Evolutionary conservation across 2,113 vertebrate species (phyloP), one percentile per base, ranked within the genome.

Genomic region (Tinamus guttatus): DNA sequence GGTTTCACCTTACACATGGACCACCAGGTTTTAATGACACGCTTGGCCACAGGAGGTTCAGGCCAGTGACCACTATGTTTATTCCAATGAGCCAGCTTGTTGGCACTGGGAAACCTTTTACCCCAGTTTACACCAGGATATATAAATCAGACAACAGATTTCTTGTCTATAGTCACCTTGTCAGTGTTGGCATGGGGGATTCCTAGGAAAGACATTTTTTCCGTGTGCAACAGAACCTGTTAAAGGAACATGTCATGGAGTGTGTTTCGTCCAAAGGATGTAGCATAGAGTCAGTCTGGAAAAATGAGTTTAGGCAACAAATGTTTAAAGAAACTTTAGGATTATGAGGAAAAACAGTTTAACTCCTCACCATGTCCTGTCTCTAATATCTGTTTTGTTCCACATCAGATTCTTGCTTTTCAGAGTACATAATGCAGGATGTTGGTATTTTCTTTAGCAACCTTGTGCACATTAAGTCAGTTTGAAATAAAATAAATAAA

Each of bases 21-120:
- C 97, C 97, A 97, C 97, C 97, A 95, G 93, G 96, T 91, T 97
- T 97, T 97, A 97, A 97, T 96, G 96, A 97, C 96, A 97, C 96
- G 49, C 87, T 96, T 85, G 95, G 95, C 96, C 96, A 90, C 97
- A 95, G 89, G 96, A 97, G 96, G 89, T 73, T 96, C 92, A 95
- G 94, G 96, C 96, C 97, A 97, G 95, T 97, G 96, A 97, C 97
- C 97, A 97, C 96, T 95, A 13, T 97, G 97, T 97, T 97, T 97
- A 96, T 92, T 92, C 82, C 96, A 94, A 7, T 94, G 94, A 95
- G 89, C 95, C 95, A 95, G 38, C 81, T 76, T 3, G 20, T 88
- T 97, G 96, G 97, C 95, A 94, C 27, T 87, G 92, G 83, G 89
- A 93, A 95, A 90, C 79, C 80, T 97, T 96, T 96, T 97, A 94